Evolutionary conservation across 2,113 vertebrate genomes (phyloP).

Genomic region (Lepisosteus osseus): DNA sequence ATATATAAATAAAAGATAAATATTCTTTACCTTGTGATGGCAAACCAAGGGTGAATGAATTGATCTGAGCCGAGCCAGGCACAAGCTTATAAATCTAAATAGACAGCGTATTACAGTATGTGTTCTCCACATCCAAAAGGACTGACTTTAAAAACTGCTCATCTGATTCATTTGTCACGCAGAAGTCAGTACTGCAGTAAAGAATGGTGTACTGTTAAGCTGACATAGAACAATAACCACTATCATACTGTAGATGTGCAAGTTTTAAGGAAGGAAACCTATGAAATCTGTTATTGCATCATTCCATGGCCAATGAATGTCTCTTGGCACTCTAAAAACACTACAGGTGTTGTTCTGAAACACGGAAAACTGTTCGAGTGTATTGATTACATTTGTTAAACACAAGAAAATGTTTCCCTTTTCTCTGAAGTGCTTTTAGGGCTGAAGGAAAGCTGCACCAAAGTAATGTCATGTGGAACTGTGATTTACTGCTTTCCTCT

Average conservation of each 20-base stretch:
- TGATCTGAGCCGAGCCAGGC: conserved; percentile 6
- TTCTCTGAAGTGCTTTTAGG: background rate
- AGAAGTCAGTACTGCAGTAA: conserved; percentile 15
- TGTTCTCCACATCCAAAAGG: conserved; percentile 39
- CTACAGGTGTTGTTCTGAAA: no score
- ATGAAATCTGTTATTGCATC: no score
- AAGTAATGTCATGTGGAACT: conserved; percentile 15
- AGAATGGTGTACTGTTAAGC: no score
- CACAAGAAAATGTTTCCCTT: background rate
- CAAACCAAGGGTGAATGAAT: conserved; percentile 33
- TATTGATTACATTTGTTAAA: background rate
- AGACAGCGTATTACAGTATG: conserved; percentile 44
- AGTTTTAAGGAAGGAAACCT: no score
- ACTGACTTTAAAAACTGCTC: conserved; percentile 43
- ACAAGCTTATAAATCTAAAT: conserved; percentile 42
- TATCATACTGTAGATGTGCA: no score
- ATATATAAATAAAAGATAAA: conserved; percentile 35
- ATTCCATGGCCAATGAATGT: no score
- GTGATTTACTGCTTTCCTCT: conserved; percentile 11
- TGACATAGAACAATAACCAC: no score
- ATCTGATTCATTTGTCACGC: conserved; percentile 37
- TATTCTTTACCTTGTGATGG: conserved; percentile 32
- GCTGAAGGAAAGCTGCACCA: background rate
- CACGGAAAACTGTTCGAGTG: no score
- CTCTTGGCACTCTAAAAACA: no score